Evolutionary conservation across 2,113 vertebrate species (phyloP).

Genomic region (Syrrhaptes paradoxus): DNA sequence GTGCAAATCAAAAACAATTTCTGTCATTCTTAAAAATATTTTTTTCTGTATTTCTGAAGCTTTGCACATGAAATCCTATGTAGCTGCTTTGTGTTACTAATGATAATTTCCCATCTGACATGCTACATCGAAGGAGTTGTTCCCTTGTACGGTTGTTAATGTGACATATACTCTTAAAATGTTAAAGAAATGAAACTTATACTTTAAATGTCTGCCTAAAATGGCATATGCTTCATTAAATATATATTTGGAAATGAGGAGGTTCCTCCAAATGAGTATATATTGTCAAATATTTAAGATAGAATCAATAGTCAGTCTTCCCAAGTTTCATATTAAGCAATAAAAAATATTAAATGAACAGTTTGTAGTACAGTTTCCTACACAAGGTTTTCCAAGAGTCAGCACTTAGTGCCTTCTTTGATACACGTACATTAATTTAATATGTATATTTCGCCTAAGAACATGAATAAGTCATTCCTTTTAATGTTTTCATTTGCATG

Average conservation of each 20-base stretch:
- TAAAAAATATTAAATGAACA: constrained; percentile 34
- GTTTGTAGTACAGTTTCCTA: constrained; percentile 23
- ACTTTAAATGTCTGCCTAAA: background rate
- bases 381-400: constrained; percentile 43
- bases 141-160: background rate
- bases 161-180: background rate
- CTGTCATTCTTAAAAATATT: background rate
- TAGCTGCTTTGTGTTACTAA: background rate
- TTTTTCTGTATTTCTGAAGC: background rate
- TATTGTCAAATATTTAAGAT: constrained; percentile 27
- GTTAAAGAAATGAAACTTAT: background rate
- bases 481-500: constrained; percentile 64
- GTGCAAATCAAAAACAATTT: background rate
- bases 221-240: constrained; percentile 20
- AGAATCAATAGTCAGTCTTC: constrained; percentile 12
- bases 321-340: constrained; percentile 29
- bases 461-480: constrained; percentile 67
- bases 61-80: background rate
- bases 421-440: constrained; percentile 39
- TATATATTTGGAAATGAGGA: constrained; percentile 8
- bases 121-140: background rate
- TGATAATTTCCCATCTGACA: background rate
- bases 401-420: constrained; percentile 58
- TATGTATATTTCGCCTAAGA: constrained; percentile 57
- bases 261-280: background rate